phyloP scores from a whole-genome alignment of 2,797 vertebrate species.

The Cynodonichthys magdalenae region DNA sequence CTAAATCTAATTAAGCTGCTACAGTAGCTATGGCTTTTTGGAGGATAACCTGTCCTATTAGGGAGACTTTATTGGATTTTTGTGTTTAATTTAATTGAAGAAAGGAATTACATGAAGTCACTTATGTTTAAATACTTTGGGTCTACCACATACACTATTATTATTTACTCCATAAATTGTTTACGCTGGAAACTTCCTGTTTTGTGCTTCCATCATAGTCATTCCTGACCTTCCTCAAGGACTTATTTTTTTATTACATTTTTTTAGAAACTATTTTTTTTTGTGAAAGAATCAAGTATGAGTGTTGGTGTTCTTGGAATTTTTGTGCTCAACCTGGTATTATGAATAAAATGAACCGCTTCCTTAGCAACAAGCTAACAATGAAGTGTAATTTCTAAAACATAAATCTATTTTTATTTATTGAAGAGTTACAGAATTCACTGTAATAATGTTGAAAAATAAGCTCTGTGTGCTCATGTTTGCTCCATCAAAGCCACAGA shows the following conservation, averaged over 20 bases:
- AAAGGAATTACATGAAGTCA: conserved; percentile 16
- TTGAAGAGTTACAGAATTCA: too few relatives aligned
- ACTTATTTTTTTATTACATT: too few relatives aligned
- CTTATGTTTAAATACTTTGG: background rate
- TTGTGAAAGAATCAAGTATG: too few relatives aligned
- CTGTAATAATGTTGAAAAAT: too few relatives aligned
- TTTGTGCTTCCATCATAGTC: background rate
- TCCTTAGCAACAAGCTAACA: conserved; percentile 43
- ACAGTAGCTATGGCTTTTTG: conserved; percentile 43
- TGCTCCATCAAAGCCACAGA: conserved; percentile 5
- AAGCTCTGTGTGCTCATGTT: background rate
- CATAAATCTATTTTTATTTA: background rate
- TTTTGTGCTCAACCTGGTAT: conserved; percentile 34
- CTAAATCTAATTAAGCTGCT: conserved; percentile 55
- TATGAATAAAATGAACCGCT: conserved; percentile 16
- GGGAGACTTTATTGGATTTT: conserved; percentile 33
- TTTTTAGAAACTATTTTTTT: too few relatives aligned
- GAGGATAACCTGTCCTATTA: conserved; percentile 31
- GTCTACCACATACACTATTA: too few relatives aligned
- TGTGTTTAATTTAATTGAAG: conserved; percentile 48
- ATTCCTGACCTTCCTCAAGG: too few relatives aligned
- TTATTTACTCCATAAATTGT: background rate
- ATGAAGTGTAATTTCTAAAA: conserved; percentile 40
- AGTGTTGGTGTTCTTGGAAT: background rate
- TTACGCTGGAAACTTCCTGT: background rate